Conservation (phyloP, 2,113 vertebrate species). For the Petromus typicus region DNA sequence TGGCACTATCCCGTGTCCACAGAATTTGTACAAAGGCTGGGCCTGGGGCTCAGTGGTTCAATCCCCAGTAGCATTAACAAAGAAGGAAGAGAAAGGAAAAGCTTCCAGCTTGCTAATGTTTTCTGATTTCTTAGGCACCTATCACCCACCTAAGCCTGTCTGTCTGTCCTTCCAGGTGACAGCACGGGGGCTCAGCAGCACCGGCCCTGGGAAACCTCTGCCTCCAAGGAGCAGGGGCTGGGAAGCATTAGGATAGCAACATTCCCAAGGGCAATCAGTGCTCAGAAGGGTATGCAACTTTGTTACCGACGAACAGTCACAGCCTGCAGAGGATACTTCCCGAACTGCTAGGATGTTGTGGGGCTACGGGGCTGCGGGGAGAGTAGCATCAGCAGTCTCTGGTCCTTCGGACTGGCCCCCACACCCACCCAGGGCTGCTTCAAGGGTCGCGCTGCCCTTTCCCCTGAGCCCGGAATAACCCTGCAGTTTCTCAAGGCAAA, state of each 20-base stretch:
- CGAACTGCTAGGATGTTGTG: no score
- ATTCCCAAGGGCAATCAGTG: neutral
- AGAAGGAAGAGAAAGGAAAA: neutral
- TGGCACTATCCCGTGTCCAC: neutral
- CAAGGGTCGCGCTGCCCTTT: rapidly evolving
- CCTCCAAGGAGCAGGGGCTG: neutral
- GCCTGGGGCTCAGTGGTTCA: neutral
- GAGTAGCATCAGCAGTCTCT: neutral
- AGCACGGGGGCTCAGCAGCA: rapidly evolving
- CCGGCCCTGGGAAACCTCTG: neutral
- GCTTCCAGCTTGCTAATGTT: rapidly evolving
- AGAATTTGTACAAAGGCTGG: neutral
- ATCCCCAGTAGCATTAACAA: neutral
- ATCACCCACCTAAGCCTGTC: neutral
- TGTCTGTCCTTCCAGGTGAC: rapidly evolving
- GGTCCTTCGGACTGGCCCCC: rapidly evolving
- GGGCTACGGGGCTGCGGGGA: rapidly evolving
- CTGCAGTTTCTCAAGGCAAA: neutral
- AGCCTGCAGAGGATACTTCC: neutral
- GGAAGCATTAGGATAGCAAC: neutral
- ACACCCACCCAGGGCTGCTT: no score
- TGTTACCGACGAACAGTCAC: neutral
- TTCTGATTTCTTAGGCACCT: neutral
- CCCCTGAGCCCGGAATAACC: neutral
- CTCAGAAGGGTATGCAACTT: neutral